phyloP scores from a whole-genome alignment of 2,113 vertebrate species.

The Rhegmatorhina hoffmannsi region DNA sequence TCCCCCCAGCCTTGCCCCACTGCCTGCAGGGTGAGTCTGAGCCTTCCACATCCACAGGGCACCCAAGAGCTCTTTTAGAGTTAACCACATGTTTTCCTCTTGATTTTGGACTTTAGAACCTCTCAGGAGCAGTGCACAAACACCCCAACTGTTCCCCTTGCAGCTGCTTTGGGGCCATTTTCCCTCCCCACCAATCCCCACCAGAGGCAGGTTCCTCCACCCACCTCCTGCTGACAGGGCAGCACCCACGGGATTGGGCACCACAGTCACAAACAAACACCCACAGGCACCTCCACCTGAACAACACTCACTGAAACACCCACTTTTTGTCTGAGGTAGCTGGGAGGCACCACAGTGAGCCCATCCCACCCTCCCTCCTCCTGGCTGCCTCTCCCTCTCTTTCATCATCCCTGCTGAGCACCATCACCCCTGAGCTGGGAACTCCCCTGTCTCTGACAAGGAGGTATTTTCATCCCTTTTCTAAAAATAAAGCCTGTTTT shows the following conservation, averaged over 20 bases:
- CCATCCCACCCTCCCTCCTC: not conserved
- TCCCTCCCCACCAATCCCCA: not conserved
- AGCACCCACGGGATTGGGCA: not conserved
- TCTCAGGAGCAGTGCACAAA: too few species aligned
- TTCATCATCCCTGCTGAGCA: not conserved
- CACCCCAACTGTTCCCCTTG: not conserved
- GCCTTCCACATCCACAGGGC: not conserved
- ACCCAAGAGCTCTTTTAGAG: rapidly evolving
- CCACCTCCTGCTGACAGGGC: not conserved
- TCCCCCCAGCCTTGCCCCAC: not conserved
- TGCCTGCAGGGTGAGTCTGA: not conserved
- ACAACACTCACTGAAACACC: too few species aligned
- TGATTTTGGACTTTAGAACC: not conserved
- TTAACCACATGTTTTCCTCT: not conserved
- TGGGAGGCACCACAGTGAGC: not conserved
- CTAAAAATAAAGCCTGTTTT: not conserved
- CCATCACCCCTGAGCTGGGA: not conserved
- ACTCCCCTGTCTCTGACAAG: not conserved
- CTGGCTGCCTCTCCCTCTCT: not conserved
- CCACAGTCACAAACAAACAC: not conserved
- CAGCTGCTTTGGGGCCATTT: not conserved
- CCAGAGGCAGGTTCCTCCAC: not conserved
- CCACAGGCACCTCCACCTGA: not conserved
- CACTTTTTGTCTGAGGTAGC: rapidly evolving
- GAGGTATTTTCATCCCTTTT: not conserved